A percentile compares a stretch with the other conserved stretches of the same genome.
These are phyloP conservation scores for Leptodactylus fallax DNA, from an alignment of 2,797 vertebrate genomes.

Conservation along the genomic window DNA sequence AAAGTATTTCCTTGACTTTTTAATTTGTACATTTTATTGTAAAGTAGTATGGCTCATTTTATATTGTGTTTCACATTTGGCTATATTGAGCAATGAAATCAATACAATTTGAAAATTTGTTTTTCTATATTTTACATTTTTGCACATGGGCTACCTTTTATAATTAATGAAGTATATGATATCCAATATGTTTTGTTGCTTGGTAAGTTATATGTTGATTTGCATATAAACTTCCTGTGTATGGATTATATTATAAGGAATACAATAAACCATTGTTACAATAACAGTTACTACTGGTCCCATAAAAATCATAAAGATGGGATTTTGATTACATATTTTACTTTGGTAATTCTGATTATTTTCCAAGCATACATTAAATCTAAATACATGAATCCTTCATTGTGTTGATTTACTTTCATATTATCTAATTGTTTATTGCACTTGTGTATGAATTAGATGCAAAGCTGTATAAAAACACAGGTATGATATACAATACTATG, in stretches of 20 bases:
- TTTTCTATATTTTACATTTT: constrained; percentile 13
- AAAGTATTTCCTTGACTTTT: neutral
- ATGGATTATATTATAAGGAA: neutral
- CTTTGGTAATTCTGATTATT: neutral
- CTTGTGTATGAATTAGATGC: neutral
- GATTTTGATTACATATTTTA: neutral
- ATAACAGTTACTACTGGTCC: neutral
- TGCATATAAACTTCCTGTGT: constrained; percentile 1
- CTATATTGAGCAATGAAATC: neutral
- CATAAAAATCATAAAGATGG: neutral
- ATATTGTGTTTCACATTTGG: constrained; percentile 7
- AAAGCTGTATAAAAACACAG: neutral
- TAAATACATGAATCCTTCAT: neutral
- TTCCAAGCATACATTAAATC: neutral
- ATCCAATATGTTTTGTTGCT: neutral
- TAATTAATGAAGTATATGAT: neutral
- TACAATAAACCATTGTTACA: neutral
- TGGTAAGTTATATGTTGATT: neutral
- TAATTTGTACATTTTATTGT: neutral
- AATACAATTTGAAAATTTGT: neutral
- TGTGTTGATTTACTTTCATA: neutral
- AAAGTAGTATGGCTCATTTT: neutral
- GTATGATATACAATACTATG: neutral
- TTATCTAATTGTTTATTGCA: neutral
- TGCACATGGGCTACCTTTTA: neutral